Evolutionary conservation across 2,113 vertebrate genomes (phyloP).

Genomic region (Mirounga angustirostris): DNA sequence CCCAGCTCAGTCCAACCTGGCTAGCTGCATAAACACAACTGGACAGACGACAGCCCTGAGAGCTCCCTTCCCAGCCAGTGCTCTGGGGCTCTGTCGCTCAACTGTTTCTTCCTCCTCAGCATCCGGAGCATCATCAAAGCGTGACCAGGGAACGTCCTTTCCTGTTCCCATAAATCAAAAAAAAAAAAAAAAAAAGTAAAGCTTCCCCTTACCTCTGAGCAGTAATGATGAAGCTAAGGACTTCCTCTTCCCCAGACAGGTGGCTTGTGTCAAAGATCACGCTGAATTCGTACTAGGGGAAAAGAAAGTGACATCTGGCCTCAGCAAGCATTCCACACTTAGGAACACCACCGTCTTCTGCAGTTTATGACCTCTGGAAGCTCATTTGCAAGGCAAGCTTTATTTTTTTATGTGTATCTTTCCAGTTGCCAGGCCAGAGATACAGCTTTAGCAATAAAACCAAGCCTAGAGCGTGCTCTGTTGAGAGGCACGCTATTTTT

Average conservation of each 20-base stretch:
- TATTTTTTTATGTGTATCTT: neutral
- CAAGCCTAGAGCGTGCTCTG: neutral
- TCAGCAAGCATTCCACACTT: neutral
- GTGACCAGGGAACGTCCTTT: neutral
- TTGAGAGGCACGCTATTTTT: neutral
- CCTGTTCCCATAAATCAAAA: neutral
- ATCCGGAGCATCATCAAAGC: neutral
- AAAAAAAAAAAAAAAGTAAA: neutral
- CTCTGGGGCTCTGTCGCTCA: neutral
- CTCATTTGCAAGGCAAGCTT: neutral
- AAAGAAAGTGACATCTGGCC: slow-evolving; percentile 68
- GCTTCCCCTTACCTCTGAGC: slow-evolving; percentile 92
- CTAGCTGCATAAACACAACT: neutral
- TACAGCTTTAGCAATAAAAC: neutral
- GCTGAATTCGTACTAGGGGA: slow-evolving; percentile 94
- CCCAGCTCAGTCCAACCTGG: neutral
- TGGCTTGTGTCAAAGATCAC: slow-evolving; percentile 97
- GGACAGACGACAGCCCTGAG: neutral
- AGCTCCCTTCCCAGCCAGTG: fast-evolving
- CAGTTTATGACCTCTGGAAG: neutral
- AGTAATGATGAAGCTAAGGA: slow-evolving; percentile 92
- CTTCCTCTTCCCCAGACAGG: slow-evolving; percentile 94
- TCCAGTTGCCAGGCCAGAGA: neutral
- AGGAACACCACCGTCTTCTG: neutral
- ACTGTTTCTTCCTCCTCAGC: neutral